A percentile compares a stretch with the other conserved stretches of the same genome.
Conservation (phyloP, 2,888 invertebrate genomes). For the Drosophila barbarae region DNA sequence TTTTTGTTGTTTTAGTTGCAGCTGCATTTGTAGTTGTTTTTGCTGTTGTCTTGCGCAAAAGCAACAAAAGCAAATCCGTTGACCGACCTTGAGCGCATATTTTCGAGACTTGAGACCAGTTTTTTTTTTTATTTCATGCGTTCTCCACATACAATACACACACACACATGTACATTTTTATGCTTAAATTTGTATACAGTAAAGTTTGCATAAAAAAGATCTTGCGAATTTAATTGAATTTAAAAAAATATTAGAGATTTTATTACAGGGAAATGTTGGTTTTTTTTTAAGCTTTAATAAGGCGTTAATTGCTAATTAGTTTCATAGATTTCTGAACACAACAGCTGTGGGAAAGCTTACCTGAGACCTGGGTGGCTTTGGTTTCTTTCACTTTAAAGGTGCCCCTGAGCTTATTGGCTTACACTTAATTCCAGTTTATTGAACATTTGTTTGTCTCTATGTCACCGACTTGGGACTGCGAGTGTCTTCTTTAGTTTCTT, state of each 20-base stretch:
- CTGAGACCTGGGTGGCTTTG: conserved; percentile 10
- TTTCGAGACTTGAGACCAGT: conserved; percentile 59
- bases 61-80: conserved; percentile 64
- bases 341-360: conserved; percentile 2
- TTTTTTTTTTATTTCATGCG: conserved; percentile 34
- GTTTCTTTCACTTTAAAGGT: conserved; percentile 45
- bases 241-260: too few relatives aligned
- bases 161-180: neutral
- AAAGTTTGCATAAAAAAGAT: conserved; percentile 5
- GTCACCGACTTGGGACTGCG: conserved; percentile 2
- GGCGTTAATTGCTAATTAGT: neutral
- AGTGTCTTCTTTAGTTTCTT: conserved; percentile 19
- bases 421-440: conserved; percentile 71
- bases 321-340: neutral
- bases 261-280: too few relatives aligned
- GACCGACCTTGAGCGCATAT: conserved; percentile 76
- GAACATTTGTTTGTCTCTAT: conserved; percentile 31
- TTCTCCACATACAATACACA: conserved; percentile 17
- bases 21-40: conserved; percentile 23
- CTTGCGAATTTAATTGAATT: neutral
- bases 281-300: too few relatives aligned
- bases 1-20: conserved; percentile 32
- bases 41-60: conserved; percentile 32
- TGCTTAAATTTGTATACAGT: conserved; percentile 17
- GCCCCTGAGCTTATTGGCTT: conserved; percentile 65